Percentiles rank a stretch among this genome's conserved stretches.
Conservation (phyloP, 1,140 invertebrate species). For the Scaptomyza pallida region DNA sequence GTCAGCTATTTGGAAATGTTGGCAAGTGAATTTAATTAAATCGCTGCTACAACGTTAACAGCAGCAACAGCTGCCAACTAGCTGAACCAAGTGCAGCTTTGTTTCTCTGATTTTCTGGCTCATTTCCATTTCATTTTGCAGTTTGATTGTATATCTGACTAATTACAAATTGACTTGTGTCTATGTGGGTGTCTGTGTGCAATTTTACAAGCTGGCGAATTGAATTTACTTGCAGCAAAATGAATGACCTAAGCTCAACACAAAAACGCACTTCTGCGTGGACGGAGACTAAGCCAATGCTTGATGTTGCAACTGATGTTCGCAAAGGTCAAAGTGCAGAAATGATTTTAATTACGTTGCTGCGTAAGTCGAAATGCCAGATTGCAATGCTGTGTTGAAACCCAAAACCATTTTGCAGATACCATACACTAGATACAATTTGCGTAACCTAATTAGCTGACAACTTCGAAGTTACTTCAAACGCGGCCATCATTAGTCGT, state of each 20-base stretch:
- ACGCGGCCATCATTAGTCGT: too few relatives aligned
- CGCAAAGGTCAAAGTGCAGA: constrained; percentile 19
- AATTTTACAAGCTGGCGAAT: constrained; percentile 12
- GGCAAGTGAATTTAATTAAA: constrained; percentile 6
- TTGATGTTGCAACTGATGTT: too few relatives aligned
- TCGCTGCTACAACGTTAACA: neutral
- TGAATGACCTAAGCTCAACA: neutral
- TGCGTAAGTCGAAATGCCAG: too few relatives aligned
- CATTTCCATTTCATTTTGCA: constrained; percentile 26
- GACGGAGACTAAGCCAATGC: too few relatives aligned
- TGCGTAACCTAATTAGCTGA: too few relatives aligned
- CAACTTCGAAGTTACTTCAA: too few relatives aligned
- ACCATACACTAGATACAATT: too few relatives aligned
- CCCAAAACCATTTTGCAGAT: too few relatives aligned
- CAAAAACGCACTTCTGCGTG: too few relatives aligned
- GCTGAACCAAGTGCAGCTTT: constrained; percentile 22
- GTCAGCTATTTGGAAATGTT: constrained; percentile 17
- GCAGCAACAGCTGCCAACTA: neutral
- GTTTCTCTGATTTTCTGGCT: constrained; percentile 34
- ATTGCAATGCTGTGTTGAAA: too few relatives aligned
- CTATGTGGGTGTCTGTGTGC: neutral
- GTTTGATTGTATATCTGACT: constrained; percentile 30
- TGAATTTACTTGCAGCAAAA: too few relatives aligned
- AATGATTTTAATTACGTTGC: constrained; percentile 14
- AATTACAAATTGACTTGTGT: constrained; percentile 57